Evolutionary conservation across 2,113 vertebrate species (phyloP).

Genomic region (Tachycineta bicolor): DNA sequence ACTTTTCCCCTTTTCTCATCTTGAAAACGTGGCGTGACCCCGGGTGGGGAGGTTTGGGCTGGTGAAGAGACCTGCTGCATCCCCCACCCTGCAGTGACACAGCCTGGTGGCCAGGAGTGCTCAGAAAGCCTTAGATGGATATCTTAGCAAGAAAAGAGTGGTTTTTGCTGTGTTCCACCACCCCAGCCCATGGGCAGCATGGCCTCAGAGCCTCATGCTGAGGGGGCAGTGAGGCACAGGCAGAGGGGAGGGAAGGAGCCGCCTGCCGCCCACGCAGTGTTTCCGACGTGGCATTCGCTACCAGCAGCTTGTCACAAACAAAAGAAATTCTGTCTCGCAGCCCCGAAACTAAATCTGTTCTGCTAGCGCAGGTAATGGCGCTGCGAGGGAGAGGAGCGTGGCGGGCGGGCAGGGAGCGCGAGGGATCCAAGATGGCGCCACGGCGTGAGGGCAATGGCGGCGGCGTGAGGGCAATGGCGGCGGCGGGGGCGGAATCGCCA

Average conservation of each 20-base stretch:
- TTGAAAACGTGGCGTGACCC: not conserved
- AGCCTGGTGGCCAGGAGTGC: not conserved
- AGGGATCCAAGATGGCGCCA: not conserved
- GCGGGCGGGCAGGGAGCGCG: not conserved
- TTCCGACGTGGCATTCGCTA: not conserved
- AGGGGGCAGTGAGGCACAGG: not conserved
- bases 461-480: not conserved
- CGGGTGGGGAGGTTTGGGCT: fast-evolving
- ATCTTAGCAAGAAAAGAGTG: not conserved
- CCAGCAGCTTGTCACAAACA: not conserved
- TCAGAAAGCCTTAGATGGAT: fast-evolving
- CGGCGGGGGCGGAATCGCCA: fast-evolving
- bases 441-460: not conserved
- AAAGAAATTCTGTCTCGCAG: not conserved
- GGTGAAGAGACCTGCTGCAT: not conserved
- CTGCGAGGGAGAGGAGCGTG: not conserved
- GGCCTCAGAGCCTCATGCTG: not conserved
- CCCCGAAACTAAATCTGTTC: not conserved
- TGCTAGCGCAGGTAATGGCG: not conserved
- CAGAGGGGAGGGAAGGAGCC: not conserved
- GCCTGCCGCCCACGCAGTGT: constrained; percentile 9
- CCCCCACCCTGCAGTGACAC: fast-evolving
- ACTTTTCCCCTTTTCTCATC: not conserved
- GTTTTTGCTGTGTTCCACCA: not conserved
- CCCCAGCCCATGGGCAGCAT: not conserved